phyloP scores from a whole-genome alignment of 30 jellyfish, hydroid and myxozoan genomes.

The Rhopilema esculentum region DNA sequence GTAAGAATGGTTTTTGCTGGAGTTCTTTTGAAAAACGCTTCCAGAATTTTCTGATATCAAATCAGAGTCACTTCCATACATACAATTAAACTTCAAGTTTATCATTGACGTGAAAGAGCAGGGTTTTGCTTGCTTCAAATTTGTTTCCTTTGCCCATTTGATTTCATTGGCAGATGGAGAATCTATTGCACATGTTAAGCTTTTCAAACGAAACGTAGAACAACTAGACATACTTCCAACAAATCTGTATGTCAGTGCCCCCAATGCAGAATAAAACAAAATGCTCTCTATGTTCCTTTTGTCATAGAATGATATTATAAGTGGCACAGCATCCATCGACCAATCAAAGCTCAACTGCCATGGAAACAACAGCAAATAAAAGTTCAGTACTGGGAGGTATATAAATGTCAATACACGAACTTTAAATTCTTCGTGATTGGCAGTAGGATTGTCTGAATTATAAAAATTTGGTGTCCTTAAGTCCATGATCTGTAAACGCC shows the following conservation, averaged over 20 bases:
- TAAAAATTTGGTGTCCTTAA: constrained; percentile 78
- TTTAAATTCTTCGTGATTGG: constrained; percentile 56
- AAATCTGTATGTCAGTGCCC: background rate
- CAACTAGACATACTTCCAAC: background rate
- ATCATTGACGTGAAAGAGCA: background rate
- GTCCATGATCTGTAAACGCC: constrained; percentile 79
- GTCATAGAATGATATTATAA: constrained; percentile 53
- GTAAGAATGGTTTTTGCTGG: background rate
- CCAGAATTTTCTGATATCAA: background rate
- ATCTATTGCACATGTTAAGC: background rate
- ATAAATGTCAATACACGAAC: constrained; percentile 76
- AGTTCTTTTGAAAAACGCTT: background rate
- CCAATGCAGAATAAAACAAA: constrained; percentile 32
- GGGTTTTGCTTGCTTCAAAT: background rate
- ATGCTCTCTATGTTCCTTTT: constrained; percentile 51
- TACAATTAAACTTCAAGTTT: background rate
- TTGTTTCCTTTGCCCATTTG: background rate
- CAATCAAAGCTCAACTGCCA: constrained; percentile 95
- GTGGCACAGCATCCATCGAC: constrained; percentile 94
- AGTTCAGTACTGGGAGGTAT: constrained; percentile 79
- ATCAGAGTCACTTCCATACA: background rate
- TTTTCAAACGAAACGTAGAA: background rate
- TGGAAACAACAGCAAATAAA: constrained; percentile 83
- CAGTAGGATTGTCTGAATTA: constrained; percentile 92
- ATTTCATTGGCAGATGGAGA: background rate